Evolutionary conservation across 2,797 vertebrate species (phyloP).

Genomic region (Setipinna tenuifilis): DNA sequence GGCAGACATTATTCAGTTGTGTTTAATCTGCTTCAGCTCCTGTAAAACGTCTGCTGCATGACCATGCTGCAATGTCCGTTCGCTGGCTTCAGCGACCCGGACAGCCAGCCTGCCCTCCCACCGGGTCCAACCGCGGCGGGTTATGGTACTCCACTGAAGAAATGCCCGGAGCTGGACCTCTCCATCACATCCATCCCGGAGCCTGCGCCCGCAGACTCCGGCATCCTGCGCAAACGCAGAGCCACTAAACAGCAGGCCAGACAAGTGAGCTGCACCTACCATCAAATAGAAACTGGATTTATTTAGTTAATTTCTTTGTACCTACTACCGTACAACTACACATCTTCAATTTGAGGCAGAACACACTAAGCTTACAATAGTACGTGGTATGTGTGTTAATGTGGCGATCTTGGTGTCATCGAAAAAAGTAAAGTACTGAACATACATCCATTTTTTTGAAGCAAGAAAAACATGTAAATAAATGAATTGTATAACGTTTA

Average conservation of each 20-base stretch:
- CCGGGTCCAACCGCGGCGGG: slow-evolving; percentile 38
- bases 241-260: slow-evolving; percentile 1
- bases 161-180: slow-evolving; percentile 52
- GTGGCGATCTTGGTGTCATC: too few species aligned
- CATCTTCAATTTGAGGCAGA: too few species aligned
- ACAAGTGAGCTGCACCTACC: slow-evolving; percentile 22
- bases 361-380: too few species aligned
- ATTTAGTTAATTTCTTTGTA: too few species aligned
- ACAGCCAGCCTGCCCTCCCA: slow-evolving; percentile 41
- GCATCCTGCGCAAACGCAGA: slow-evolving; percentile 29
- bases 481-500: too few species aligned
- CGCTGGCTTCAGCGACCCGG: slow-evolving; percentile 4
- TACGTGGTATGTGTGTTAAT: too few species aligned
- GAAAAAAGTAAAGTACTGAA: too few species aligned
- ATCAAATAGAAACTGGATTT: too few species aligned
- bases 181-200: slow-evolving; percentile 54
- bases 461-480: too few species aligned
- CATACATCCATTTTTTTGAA: too few species aligned
- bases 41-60: background rate
- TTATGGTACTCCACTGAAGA: slow-evolving; percentile 14
- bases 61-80: slow-evolving; percentile 1
- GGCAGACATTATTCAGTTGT: background rate
- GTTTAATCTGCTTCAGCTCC: slow-evolving; percentile 7
- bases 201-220: background rate
- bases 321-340: too few species aligned